A percentile compares a stretch with the other conserved stretches of the same genome.
Conservation (phyloP, 2,113 vertebrate species). For the Ivindomyrus marchei region DNA sequence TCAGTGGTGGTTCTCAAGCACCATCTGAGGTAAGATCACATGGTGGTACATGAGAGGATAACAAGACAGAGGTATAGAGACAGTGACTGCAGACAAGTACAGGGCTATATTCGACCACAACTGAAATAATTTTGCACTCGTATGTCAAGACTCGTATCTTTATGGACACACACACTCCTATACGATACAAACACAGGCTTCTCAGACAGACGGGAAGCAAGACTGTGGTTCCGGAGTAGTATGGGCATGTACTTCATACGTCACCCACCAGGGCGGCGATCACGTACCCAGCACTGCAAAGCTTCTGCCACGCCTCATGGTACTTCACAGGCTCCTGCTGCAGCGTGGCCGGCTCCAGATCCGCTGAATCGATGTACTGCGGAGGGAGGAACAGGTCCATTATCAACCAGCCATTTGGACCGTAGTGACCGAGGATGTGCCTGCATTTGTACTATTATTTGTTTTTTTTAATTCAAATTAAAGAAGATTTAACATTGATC, state of each 20-base stretch:
- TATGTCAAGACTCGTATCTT: neutral
- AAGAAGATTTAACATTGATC: neutral
- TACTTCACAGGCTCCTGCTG: slow-evolving; percentile 89
- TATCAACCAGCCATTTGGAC: neutral
- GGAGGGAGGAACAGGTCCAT: neutral
- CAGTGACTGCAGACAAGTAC: neutral
- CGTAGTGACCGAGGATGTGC: neutral
- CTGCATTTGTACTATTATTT: neutral
- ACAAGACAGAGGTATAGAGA: neutral
- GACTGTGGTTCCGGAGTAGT: neutral
- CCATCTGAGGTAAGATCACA: neutral
- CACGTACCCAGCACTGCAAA: slow-evolving; percentile 87
- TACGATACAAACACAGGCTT: neutral
- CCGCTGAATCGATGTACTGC: slow-evolving; percentile 89
- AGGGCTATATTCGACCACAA: neutral
- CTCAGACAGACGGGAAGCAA: neutral
- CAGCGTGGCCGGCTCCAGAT: slow-evolving; percentile 74
- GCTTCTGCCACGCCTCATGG: slow-evolving; percentile 95
- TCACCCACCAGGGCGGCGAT: neutral
- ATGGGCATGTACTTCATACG: neutral
- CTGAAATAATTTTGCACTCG: neutral
- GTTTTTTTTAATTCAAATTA: neutral
- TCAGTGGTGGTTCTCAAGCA: neutral
- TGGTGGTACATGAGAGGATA: neutral
- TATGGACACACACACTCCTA: neutral